Conservation (phyloP, 2,113 vertebrate species). For the Corythornis madagascariensis region DNA sequence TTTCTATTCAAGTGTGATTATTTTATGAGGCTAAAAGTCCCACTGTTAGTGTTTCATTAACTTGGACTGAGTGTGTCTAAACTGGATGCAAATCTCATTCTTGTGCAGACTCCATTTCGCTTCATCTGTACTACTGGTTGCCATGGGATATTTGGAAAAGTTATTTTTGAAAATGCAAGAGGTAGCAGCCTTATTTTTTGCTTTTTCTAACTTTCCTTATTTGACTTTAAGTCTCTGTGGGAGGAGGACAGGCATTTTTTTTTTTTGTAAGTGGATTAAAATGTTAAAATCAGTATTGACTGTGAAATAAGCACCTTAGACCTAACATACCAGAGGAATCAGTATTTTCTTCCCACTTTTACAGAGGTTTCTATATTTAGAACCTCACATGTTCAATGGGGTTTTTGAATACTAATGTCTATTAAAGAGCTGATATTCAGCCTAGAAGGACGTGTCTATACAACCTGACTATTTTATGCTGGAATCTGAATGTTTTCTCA, state of each 20-base stretch:
- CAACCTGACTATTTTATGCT: not conserved
- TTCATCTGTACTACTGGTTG: not conserved
- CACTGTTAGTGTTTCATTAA: not conserved
- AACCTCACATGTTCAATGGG: not conserved
- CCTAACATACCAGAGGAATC: not conserved
- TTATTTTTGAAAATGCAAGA: conserved; percentile 25
- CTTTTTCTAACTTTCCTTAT: not conserved
- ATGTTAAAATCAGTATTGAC: not conserved
- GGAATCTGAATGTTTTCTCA: not conserved
- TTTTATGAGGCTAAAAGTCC: not conserved
- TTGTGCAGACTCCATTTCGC: not conserved
- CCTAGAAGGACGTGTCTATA: not conserved
- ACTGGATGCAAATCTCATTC: not conserved
- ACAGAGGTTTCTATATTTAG: not conserved
- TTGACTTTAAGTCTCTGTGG: conserved; percentile 4
- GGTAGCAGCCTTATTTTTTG: conserved; percentile 10
- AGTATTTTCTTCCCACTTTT: conserved; percentile 4
- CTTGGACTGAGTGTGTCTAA: not conserved
- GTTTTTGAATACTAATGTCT: not conserved
- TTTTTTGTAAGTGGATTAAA: conserved; percentile 15
- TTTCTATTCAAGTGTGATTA: not conserved
- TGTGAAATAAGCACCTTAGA: conserved; percentile 4
- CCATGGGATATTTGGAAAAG: not conserved
- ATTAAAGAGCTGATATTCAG: not conserved
- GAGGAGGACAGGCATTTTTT: not conserved